Evolutionary conservation across 2,113 vertebrate species (phyloP), one percentile per base, ranked within the genome.

Genomic region (Grallaria varia): DNA sequence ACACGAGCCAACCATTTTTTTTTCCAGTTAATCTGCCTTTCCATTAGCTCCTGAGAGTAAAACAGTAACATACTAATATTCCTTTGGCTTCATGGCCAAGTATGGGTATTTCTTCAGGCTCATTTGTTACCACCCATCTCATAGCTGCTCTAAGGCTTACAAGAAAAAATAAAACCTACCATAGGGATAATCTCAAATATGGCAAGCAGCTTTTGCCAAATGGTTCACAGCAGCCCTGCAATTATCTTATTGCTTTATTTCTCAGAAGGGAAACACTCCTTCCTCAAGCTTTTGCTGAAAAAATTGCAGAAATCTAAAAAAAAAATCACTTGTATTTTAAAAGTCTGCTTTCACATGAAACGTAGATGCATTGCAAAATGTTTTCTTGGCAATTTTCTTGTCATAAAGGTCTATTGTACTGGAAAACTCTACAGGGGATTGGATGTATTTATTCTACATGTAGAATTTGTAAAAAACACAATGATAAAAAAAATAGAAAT

Each of bases 301-400:
- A 98, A 97, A 95, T 82, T 79, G 81, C 66, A 80, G 81, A 95
- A 67, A 25, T 74, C 39, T 44, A 18, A 84, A 89, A 84, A 59
- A 24, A n/a, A 56, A 58, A 90, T 33, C 3, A 60, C 71, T 69
- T 96, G 67, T 95, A 12, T 96, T 96, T 95, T 96, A 95, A 97
- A 97, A 47, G 44, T 90, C 72, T 89, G 91, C 81, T 72, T 97
- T 97, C 96, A 91, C 93, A 95, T 93, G 94, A 97, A 95, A 98
- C 96, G 97, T 87, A 94, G 96, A 85, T 92, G 79, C 87, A 95
- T 69, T 96, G 68, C 88, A 97, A 97, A 97, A 97, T 95, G 95
- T 97, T 97, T 97, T 96, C 93, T 95, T 94, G 87, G 92, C 80
- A 96, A 98, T 97, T 97, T 96, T 69, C 87, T 97, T 97, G 94